Evolutionary conservation across 2,888 invertebrate genomes (phyloP).

Genomic region (Plusia festucae): DNA sequence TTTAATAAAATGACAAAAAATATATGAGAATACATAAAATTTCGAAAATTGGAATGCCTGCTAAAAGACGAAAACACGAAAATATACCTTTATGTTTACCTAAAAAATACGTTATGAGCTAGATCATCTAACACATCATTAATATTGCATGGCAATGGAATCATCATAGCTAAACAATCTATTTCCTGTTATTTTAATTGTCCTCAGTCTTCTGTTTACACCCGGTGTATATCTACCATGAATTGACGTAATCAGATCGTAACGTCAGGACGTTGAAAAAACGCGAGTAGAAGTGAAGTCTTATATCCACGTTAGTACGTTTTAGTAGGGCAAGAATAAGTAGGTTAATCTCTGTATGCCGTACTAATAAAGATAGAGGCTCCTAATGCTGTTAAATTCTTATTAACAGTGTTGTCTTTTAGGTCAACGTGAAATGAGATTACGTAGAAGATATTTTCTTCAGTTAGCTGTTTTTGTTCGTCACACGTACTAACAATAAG

Average conservation of each 20-base stretch:
- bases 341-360: slow-evolving; percentile 34
- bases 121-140: background rate
- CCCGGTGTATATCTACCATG: slow-evolving; percentile 8
- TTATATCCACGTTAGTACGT: slow-evolving; percentile 13
- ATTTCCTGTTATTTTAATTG: slow-evolving; percentile 27
- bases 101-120: background rate
- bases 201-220: slow-evolving; percentile 3
- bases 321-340: slow-evolving; percentile 23
- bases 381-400: slow-evolving; percentile 5
- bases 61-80: too few species aligned
- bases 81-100: too few species aligned
- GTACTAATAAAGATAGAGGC: slow-evolving; percentile 9
- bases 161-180: background rate
- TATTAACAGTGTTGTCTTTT: slow-evolving; percentile 12
- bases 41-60: too few species aligned
- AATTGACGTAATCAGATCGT: slow-evolving; percentile 3
- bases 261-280: slow-evolving; percentile 10
- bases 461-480: slow-evolving; percentile 17
- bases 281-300: slow-evolving; percentile 5
- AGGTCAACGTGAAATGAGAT: slow-evolving; percentile 11
- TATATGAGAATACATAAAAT: too few species aligned
- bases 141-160: background rate
- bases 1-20: background rate
- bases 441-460: slow-evolving; percentile 10
- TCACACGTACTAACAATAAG: slow-evolving; percentile 14